Evolutionary conservation across 2,888 invertebrate genomes (phyloP).

Genomic region (Spatulosminthurus flaviceps): DNA sequence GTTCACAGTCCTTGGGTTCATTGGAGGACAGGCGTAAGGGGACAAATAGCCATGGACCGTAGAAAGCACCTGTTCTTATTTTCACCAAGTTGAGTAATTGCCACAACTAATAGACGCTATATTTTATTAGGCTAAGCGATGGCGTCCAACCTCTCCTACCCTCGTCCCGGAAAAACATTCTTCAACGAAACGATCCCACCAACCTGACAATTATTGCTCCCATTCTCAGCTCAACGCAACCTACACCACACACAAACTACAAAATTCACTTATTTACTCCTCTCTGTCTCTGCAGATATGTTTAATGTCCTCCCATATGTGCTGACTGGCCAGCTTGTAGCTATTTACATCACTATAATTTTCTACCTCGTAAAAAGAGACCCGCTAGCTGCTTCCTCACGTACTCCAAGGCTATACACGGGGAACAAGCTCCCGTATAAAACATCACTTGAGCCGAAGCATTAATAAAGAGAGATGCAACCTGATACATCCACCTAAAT

Average conservation of each 20-base stretch:
- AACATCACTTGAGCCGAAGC: too few species aligned
- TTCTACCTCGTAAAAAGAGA: neutral
- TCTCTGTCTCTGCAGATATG: neutral
- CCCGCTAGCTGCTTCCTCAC: neutral
- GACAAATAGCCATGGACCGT: neutral
- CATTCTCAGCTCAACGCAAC: conserved; percentile 7
- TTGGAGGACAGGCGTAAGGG: neutral
- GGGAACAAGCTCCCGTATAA: too few species aligned
- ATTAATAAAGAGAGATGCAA: too few species aligned
- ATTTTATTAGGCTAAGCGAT: conserved; percentile 32
- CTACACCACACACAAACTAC: neutral
- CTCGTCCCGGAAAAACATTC: neutral
- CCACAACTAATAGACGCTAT: conserved; percentile 29
- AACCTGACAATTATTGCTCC: conserved; percentile 43
- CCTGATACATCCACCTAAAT: too few species aligned
- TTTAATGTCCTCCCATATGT: neutral
- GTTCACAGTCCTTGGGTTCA: neutral
- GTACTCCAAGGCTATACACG: too few species aligned
- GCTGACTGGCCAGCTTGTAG: neutral
- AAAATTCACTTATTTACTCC: conserved; percentile 23
- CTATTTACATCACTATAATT: neutral
- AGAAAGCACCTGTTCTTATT: conserved; percentile 44
- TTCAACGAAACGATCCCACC: conserved; percentile 28
- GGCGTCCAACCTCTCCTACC: conserved; percentile 1
- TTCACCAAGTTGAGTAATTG: conserved; percentile 50